These are phyloP conservation scores for Urocynchramus pylzowi DNA, from an alignment of 2,113 vertebrate genomes.

Conservation along the genomic window DNA sequence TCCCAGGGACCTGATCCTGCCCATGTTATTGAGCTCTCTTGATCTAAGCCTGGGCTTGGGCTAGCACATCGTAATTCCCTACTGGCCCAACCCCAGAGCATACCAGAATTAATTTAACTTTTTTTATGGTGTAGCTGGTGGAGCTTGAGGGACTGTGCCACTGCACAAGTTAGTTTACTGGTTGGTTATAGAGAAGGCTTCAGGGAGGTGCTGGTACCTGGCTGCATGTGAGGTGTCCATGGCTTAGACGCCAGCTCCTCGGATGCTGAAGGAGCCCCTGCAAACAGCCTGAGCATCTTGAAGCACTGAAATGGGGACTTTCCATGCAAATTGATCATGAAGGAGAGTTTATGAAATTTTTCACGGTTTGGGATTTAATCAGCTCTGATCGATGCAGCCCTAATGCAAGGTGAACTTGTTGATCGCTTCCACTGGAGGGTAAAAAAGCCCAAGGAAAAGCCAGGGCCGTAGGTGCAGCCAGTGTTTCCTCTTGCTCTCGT, in stretches of 20 bases:
- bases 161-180: background rate
- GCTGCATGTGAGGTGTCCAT: fast-evolving
- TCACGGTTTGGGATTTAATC: slow-evolving; percentile 41
- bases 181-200: background rate
- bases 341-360: slow-evolving; percentile 48
- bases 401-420: slow-evolving; percentile 43
- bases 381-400: slow-evolving; percentile 40
- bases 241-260: background rate
- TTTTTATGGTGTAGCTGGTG: background rate
- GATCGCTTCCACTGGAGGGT: background rate
- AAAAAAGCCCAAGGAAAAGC: background rate
- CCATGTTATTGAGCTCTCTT: background rate
- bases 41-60: background rate
- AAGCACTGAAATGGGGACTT: background rate
- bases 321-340: background rate
- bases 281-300: background rate
- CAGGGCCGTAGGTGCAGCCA: fast-evolving
- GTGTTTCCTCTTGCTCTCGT: slow-evolving; percentile 6
- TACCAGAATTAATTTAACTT: background rate
- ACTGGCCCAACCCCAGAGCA: background rate
- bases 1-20: background rate
- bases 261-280: background rate
- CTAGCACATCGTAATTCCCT: background rate
- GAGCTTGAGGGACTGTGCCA: background rate
- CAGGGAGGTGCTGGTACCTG: background rate